Evolutionary conservation across 2,888 invertebrate species (phyloP).

Genomic region (Ophonus ardosiacus): DNA sequence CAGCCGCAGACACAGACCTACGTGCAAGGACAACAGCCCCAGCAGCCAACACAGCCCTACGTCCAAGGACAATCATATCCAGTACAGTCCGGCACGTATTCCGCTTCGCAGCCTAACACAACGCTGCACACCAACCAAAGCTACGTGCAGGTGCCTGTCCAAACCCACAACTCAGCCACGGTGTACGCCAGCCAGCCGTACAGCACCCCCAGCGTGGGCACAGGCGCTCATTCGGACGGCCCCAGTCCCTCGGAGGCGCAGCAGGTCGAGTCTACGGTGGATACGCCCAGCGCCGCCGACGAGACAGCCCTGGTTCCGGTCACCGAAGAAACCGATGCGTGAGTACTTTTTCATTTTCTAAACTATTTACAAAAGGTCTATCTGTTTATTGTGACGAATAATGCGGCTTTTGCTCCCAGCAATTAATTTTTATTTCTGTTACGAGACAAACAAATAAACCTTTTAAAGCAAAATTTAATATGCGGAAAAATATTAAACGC

Average conservation of each 20-base stretch:
- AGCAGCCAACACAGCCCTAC: slow-evolving; percentile 77
- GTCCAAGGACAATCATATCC: slow-evolving; percentile 80
- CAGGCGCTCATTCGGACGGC: slow-evolving; percentile 26
- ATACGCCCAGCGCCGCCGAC: slow-evolving; percentile 35
- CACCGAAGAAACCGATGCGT: slow-evolving; percentile 52
- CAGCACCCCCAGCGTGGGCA: slow-evolving; percentile 1
- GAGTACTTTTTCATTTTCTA: slow-evolving; percentile 30
- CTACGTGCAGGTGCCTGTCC: slow-evolving; percentile 78
- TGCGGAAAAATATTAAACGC: background rate
- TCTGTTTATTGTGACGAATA: too few relatives aligned
- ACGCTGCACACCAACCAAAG: slow-evolving; percentile 79
- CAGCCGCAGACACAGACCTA: slow-evolving; percentile 72
- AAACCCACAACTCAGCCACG: slow-evolving; percentile 76
- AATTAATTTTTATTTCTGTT: background rate
- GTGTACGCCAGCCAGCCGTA: slow-evolving; percentile 20
- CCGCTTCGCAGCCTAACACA: slow-evolving; percentile 79
- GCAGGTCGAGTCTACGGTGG: slow-evolving; percentile 16
- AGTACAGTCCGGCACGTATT: slow-evolving; percentile 79
- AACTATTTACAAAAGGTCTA: background rate
- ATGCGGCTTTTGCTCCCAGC: too few relatives aligned
- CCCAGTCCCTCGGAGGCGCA: slow-evolving; percentile 46
- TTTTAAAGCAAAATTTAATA: background rate
- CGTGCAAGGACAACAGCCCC: slow-evolving; percentile 68
- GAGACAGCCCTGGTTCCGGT: slow-evolving; percentile 24
- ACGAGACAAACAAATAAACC: background rate